Conservation (phyloP, 2,113 vertebrate genomes). For the Beaufortia kweichowensis region DNA sequence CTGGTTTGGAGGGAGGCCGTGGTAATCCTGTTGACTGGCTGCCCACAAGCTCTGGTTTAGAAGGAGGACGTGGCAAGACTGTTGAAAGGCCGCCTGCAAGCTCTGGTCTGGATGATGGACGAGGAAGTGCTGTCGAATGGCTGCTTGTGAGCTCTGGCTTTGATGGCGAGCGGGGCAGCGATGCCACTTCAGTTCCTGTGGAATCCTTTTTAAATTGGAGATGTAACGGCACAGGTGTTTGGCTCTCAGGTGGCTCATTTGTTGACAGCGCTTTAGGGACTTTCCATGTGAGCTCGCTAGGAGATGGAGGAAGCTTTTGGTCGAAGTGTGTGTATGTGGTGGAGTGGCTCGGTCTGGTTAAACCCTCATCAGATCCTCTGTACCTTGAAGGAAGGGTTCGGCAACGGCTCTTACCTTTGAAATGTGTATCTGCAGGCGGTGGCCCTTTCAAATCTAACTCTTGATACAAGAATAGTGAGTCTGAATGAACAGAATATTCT, state of each 20-base stretch:
- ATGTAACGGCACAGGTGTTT: slow-evolving; percentile 35
- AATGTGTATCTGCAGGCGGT: slow-evolving; percentile 12
- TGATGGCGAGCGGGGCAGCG: neutral
- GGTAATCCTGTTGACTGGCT: slow-evolving; percentile 44
- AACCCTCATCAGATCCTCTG: slow-evolving; percentile 58
- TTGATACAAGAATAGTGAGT: neutral
- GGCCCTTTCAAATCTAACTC: slow-evolving; percentile 4
- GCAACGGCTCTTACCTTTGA: slow-evolving; percentile 65
- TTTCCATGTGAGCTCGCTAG: slow-evolving; percentile 33
- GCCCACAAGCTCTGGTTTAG: slow-evolving; percentile 27
- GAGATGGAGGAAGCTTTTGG: slow-evolving; percentile 56
- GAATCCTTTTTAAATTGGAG: neutral
- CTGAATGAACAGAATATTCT: neutral
- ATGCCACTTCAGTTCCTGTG: neutral
- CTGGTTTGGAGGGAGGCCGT: slow-evolving; percentile 55
- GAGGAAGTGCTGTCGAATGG: slow-evolving; percentile 3
- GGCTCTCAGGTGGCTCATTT: slow-evolving; percentile 18
- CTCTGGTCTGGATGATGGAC: slow-evolving; percentile 33
- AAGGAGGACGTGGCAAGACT: slow-evolving; percentile 46
- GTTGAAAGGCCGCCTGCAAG: slow-evolving; percentile 12
- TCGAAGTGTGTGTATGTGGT: slow-evolving; percentile 68
- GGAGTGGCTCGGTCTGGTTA: slow-evolving; percentile 69
- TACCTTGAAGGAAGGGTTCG: slow-evolving; percentile 73
- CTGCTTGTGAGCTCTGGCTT: slow-evolving; percentile 5
- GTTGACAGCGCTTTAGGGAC: slow-evolving; percentile 25